Conservation (phyloP, 2,797 vertebrate genomes). For the Serranus cabrilla region DNA sequence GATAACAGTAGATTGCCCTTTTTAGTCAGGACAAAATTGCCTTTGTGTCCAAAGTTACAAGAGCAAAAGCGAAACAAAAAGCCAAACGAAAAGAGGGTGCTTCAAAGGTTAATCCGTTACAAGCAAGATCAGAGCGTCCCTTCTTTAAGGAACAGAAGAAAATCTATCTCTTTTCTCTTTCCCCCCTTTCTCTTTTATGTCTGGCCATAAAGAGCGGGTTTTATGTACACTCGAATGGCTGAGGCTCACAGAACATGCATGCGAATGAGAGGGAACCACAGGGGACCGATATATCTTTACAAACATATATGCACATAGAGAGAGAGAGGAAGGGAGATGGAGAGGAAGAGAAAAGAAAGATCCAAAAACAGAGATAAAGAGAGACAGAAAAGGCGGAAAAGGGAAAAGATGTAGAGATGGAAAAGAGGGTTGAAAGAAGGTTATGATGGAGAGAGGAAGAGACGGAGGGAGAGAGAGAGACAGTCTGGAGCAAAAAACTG, state of each 20-base stretch:
- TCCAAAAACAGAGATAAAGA: constrained; percentile 60
- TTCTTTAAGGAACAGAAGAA: constrained; percentile 81
- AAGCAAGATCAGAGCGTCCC: constrained; percentile 79
- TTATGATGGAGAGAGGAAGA: constrained; percentile 49
- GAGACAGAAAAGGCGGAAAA: constrained; percentile 23
- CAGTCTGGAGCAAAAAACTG: constrained; percentile 49
- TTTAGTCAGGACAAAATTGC: constrained; percentile 74
- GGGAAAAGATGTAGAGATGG: constrained; percentile 40
- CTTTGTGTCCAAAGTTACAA: constrained; percentile 75
- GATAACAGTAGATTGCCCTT: constrained; percentile 78
- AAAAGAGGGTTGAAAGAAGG: constrained; percentile 44
- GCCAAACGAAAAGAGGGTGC: constrained; percentile 60
- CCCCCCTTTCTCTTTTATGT: constrained; percentile 82
- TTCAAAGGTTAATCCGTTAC: constrained; percentile 82
- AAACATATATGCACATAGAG: constrained; percentile 76
- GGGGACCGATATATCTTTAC: constrained; percentile 81
- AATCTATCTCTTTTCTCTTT: constrained; percentile 78
- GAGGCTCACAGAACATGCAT: constrained; percentile 84
- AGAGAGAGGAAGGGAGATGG: constrained; percentile 31
- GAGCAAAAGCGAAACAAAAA: constrained; percentile 69
- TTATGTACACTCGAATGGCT: constrained; percentile 87
- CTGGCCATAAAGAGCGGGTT: constrained; percentile 83
- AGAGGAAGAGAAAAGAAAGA: constrained; percentile 25
- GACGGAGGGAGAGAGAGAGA: constrained; percentile 53
- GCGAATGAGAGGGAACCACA: constrained; percentile 81